These are phyloP conservation scores for Arremon aurantiirostris DNA, from an alignment of 2,797 vertebrate species.

Conservation along the genomic window DNA sequence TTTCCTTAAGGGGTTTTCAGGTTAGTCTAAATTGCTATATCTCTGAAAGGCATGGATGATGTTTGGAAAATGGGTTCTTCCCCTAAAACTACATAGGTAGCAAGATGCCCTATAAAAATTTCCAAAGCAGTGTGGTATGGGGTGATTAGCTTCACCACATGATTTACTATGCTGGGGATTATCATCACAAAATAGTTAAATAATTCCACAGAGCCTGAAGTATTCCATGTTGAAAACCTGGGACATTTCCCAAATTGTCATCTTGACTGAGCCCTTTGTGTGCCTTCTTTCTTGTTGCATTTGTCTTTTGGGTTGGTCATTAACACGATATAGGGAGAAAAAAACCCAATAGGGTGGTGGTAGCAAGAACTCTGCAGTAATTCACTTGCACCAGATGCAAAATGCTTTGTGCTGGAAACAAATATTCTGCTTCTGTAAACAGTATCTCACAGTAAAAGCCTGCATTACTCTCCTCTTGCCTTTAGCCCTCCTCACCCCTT, in stretches of 20 bases:
- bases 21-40: not conserved
- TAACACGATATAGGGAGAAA: not conserved
- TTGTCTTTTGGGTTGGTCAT: not conserved
- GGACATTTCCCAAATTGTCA: not conserved
- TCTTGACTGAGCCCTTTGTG: not conserved
- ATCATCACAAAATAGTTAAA: fast-evolving
- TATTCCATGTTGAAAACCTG: not conserved
- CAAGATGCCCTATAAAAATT: not conserved
- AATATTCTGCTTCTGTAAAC: not conserved
- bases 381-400: not conserved
- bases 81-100: not conserved
- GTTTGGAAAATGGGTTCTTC: not conserved
- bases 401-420: not conserved
- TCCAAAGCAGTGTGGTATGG: not conserved
- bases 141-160: not conserved
- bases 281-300: not conserved
- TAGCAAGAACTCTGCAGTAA: not conserved
- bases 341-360: fast-evolving
- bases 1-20: not conserved
- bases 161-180: not conserved
- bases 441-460: not conserved
- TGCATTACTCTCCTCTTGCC: not conserved
- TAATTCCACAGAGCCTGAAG: not conserved
- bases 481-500: not conserved
- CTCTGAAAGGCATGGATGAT: not conserved